These are phyloP conservation scores for Pelusios castaneus DNA, from an alignment of 2,113 vertebrate genomes.

Conservation along the genomic window DNA sequence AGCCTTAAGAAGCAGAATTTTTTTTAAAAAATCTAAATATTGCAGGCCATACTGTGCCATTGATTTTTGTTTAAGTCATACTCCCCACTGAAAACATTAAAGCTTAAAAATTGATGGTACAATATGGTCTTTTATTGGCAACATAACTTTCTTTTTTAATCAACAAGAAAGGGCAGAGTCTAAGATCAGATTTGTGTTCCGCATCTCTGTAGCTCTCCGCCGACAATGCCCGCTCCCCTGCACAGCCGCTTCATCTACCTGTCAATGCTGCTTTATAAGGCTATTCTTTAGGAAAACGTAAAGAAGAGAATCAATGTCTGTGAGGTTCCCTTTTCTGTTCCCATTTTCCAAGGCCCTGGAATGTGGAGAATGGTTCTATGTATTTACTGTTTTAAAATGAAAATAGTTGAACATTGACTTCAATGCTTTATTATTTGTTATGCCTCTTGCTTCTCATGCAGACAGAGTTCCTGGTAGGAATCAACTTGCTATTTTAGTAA, in stretches of 20 bases:
- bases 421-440: slow-evolving; percentile 12
- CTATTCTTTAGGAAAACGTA: slow-evolving; percentile 47
- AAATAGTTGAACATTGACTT: slow-evolving; percentile 15
- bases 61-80: slow-evolving; percentile 53
- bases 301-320: slow-evolving; percentile 11
- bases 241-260: background rate
- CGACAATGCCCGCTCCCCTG: background rate
- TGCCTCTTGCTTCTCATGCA: background rate
- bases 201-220: background rate
- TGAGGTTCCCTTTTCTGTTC: background rate
- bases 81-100: slow-evolving; percentile 65
- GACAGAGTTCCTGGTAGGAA: background rate
- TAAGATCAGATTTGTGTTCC: slow-evolving; percentile 31
- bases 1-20: background rate
- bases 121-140: slow-evolving; percentile 65
- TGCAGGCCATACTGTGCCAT: slow-evolving; percentile 47
- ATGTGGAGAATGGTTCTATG: background rate
- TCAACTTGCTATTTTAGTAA: slow-evolving; percentile 63
- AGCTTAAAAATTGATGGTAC: slow-evolving; percentile 71
- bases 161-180: slow-evolving; percentile 34
- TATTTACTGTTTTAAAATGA: slow-evolving; percentile 25
- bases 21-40: background rate
- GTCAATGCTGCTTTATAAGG: background rate
- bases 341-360: background rate
- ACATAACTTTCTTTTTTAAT: slow-evolving; percentile 64